These are phyloP conservation scores for Crotalus tigris DNA, from an alignment of 2,113 vertebrate genomes.

Conservation along the genomic window DNA sequence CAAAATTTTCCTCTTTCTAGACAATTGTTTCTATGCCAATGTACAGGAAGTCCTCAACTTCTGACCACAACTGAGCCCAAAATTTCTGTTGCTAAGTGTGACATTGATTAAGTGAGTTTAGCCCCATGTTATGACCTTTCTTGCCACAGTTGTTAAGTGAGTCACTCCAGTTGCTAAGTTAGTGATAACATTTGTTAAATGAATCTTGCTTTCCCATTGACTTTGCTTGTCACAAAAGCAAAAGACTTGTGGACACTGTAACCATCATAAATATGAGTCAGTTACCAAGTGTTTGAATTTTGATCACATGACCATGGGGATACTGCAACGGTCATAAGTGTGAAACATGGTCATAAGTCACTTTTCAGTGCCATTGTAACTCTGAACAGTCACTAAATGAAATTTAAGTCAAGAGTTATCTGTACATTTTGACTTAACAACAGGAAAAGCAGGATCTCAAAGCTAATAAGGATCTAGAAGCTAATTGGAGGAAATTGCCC, in stretches of 20 bases:
- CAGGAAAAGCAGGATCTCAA: not conserved
- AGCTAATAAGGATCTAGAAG: not conserved
- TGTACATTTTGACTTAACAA: not conserved
- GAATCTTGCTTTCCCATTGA: not conserved
- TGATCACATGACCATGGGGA: not conserved
- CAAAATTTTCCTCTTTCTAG: not conserved
- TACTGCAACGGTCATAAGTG: not conserved
- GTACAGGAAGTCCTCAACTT: not conserved
- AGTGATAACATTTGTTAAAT: not conserved
- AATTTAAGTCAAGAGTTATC: not conserved
- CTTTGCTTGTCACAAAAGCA: not conserved
- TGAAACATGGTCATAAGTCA: not conserved
- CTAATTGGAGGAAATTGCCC: not conserved
- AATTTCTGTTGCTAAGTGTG: not conserved
- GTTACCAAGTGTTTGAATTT: not conserved
- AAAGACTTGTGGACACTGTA: not conserved
- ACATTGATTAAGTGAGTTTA: not conserved
- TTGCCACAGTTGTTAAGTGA: not conserved
- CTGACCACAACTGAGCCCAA: not conserved
- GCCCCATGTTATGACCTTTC: not conserved
- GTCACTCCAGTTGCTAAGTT: not conserved
- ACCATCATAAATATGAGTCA: not conserved
- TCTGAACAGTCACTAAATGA: not conserved
- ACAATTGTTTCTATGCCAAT: not conserved
- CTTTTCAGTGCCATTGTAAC: not conserved